phyloP scores from a whole-genome alignment of 2,888 invertebrate genomes.

The Papilio protenor region DNA sequence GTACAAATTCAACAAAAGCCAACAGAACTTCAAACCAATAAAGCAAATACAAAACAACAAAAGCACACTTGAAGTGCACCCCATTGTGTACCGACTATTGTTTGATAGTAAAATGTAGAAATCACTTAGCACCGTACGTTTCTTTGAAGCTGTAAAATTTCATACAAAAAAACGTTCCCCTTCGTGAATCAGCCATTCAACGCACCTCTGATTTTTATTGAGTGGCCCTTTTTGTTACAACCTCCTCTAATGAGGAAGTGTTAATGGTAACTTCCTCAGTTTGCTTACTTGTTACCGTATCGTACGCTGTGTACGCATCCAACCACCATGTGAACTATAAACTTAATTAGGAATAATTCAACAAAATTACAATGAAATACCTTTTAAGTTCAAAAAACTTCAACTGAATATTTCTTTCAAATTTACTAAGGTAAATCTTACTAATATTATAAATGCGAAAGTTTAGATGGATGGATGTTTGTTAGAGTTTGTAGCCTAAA shows the following conservation, averaged over 20 bases:
- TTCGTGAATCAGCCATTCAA: conserved; percentile 43
- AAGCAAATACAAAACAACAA: conserved; percentile 53
- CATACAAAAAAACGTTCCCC: conserved; percentile 42
- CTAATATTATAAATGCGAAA: no score
- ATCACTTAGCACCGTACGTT: conserved; percentile 54
- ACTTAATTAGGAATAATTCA: neutral
- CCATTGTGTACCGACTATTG: conserved; percentile 54
- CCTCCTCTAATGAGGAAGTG: conserved; percentile 68
- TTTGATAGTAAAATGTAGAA: conserved; percentile 58
- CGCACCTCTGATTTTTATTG: conserved; percentile 58
- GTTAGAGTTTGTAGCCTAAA: no score
- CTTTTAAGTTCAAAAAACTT: neutral
- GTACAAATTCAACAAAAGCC: conserved; percentile 41
- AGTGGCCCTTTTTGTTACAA: conserved; percentile 66
- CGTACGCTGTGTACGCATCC: conserved; percentile 2
- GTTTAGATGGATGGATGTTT: no score
- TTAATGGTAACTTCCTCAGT: conserved; percentile 67
- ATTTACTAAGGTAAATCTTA: no score
- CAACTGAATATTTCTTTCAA: no score
- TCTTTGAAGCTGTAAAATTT: conserved; percentile 57
- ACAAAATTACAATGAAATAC: neutral
- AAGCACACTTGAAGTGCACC: conserved; percentile 52
- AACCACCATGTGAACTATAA: neutral
- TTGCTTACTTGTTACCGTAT: conserved; percentile 22
- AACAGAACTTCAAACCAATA: conserved; percentile 47